These are phyloP conservation scores for Nyctibius bracteatus DNA, from an alignment of 2,113 vertebrate genomes.

Conservation along the genomic window DNA sequence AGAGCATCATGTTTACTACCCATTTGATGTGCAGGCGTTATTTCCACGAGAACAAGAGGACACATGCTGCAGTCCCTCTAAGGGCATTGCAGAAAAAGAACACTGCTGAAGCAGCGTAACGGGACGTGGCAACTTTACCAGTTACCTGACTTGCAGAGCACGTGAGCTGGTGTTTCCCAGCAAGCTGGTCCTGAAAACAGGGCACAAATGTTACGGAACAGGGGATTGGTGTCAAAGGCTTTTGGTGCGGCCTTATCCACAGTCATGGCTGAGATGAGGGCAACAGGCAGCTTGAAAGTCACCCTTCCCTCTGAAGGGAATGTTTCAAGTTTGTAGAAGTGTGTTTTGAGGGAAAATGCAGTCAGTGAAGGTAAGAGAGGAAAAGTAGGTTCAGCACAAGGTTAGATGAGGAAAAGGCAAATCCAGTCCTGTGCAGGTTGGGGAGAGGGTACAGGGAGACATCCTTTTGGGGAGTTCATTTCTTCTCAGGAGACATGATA, in stretches of 20 bases:
- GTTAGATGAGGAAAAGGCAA: background rate
- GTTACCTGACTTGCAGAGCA: background rate
- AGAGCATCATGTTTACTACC: background rate
- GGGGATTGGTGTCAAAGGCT: background rate
- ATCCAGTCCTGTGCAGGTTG: background rate
- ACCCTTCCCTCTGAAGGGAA: background rate
- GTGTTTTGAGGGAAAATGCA: background rate
- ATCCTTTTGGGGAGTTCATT: background rate
- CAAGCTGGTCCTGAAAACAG: background rate
- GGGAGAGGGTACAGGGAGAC: background rate
- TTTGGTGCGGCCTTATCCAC: background rate
- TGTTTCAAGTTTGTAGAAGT: background rate
- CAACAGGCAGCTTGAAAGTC: background rate
- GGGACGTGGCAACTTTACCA: background rate
- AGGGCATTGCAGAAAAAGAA: background rate
- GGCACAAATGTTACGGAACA: rapidly evolving
- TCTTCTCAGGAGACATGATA: background rate
- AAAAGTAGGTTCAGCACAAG: background rate
- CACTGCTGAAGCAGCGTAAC: background rate
- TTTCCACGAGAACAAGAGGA: background rate
- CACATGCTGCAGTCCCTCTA: background rate
- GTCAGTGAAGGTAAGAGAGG: background rate
- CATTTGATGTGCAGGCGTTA: background rate
- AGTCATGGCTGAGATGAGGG: background rate
- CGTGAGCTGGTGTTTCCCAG: background rate